Conservation (phyloP, 2,113 vertebrate genomes). For the Patagioenas fasciata region DNA sequence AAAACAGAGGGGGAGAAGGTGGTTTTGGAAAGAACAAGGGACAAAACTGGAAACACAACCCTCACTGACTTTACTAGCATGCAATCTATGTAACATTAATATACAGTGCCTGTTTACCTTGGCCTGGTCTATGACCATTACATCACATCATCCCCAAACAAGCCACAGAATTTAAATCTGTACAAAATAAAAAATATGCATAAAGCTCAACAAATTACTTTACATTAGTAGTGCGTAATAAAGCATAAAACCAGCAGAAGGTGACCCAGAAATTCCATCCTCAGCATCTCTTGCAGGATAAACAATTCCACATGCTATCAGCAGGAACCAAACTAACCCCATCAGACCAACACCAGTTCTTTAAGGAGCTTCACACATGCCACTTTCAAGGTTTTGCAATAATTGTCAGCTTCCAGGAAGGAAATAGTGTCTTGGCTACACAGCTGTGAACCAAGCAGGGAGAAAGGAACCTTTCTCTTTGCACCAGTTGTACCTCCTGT, state of each 20-base stretch:
- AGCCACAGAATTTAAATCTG: slow-evolving; percentile 65
- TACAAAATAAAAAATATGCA: slow-evolving; percentile 68
- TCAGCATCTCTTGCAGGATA: slow-evolving; percentile 2
- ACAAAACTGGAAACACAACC: slow-evolving; percentile 63
- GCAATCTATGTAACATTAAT: slow-evolving; percentile 76
- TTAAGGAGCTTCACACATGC: not conserved
- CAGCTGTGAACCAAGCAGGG: not conserved
- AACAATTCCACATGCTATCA: not conserved
- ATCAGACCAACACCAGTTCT: not conserved
- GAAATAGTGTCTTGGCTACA: not conserved
- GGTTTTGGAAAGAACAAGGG: slow-evolving; percentile 4
- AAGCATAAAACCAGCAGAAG: slow-evolving; percentile 45
- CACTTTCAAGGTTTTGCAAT: not conserved
- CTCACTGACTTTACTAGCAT: slow-evolving; percentile 75
- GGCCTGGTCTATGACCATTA: slow-evolving; percentile 59
- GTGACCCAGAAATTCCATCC: slow-evolving; percentile 14
- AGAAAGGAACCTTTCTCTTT: not conserved
- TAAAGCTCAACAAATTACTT: slow-evolving; percentile 50
- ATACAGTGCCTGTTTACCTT: slow-evolving; percentile 71
- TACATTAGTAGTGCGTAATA: slow-evolving; percentile 65
- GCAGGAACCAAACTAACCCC: not conserved
- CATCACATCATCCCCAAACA: slow-evolving; percentile 65
- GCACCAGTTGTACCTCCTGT: not conserved
- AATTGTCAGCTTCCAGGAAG: not conserved
- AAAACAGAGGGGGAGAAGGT: not conserved